Percentiles rank a stretch among this genome's conserved stretches.
phyloP scores from a whole-genome alignment of 2,797 vertebrate genomes.

The Melanotaenia parkinsoni region DNA sequence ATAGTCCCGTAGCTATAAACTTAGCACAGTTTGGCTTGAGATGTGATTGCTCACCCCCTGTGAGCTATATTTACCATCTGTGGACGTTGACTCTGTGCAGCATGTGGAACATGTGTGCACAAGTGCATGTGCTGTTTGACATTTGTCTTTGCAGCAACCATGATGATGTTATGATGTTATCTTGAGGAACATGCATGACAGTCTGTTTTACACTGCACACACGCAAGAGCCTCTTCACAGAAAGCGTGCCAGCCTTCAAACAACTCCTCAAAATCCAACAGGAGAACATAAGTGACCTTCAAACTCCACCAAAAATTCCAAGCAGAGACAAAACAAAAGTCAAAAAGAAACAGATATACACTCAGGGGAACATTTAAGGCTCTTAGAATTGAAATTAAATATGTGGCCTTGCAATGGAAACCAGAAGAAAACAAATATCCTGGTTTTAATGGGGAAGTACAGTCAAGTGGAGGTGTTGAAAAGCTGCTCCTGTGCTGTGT shows the following conservation, averaged over 20 bases:
- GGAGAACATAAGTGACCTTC: slow-evolving; percentile 26
- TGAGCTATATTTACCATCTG: slow-evolving; percentile 70
- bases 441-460: slow-evolving; percentile 54
- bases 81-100: slow-evolving; percentile 44
- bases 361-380: slow-evolving; percentile 9
- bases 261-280: slow-evolving; percentile 43
- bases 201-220: slow-evolving; percentile 40
- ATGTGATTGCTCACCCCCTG: slow-evolving; percentile 54
- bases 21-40: slow-evolving; percentile 53
- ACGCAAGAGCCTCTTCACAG: slow-evolving; percentile 12
- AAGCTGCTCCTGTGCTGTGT: slow-evolving; percentile 47
- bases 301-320: slow-evolving; percentile 19
- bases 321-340: slow-evolving; percentile 26
- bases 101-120: slow-evolving; percentile 41
- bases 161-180: slow-evolving; percentile 43
- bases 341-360: slow-evolving; percentile 5
- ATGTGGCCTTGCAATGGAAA: slow-evolving; percentile 6
- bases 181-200: slow-evolving; percentile 49
- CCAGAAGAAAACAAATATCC: slow-evolving; percentile 39
- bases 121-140: slow-evolving; percentile 25
- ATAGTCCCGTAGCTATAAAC: slow-evolving; percentile 62
- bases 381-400: slow-evolving; percentile 5
- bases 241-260: slow-evolving; percentile 37
- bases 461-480: slow-evolving; percentile 37
- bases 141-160: slow-evolving; percentile 30